Percentiles rank a stretch among this genome's conserved stretches.
These are phyloP conservation scores for Momotus momota DNA, from an alignment of 2,797 vertebrate genomes.

Conservation along the genomic window DNA sequence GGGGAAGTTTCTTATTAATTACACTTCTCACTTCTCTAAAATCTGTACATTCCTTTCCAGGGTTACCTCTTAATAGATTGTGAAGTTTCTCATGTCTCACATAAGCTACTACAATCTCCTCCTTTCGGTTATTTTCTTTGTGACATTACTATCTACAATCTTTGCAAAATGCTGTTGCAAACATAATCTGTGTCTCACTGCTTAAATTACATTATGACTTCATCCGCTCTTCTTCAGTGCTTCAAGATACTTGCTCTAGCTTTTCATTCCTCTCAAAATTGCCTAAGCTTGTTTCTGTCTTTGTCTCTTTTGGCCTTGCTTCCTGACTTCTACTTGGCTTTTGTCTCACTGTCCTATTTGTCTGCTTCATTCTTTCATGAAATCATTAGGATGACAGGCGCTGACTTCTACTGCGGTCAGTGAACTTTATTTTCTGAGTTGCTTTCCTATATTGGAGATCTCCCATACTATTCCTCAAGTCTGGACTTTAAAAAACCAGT, in stretches of 20 bases:
- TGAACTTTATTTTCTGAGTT: background rate
- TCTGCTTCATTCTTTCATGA: background rate
- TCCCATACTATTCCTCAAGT: background rate
- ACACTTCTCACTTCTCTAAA: background rate
- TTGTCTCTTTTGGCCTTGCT: background rate
- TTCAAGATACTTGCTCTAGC: background rate
- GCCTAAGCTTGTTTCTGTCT: background rate
- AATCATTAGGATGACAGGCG: background rate
- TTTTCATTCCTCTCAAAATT: background rate
- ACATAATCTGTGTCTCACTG: background rate
- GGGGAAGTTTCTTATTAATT: background rate
- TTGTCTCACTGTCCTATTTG: background rate
- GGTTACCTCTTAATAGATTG: background rate
- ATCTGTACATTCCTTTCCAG: background rate
- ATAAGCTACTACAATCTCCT: background rate
- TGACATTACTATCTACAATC: background rate
- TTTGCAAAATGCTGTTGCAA: background rate
- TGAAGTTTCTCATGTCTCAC: background rate
- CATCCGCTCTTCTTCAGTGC: background rate
- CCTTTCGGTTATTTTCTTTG: background rate
- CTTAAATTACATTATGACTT: background rate
- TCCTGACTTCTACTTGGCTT: background rate
- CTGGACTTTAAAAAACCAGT: background rate
- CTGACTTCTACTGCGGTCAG: background rate
- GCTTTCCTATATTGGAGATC: background rate